A percentile compares a stretch with the other conserved stretches of the same genome.
These are phyloP conservation scores for Trichomalopsis sarcophagae DNA, from an alignment of 1,140 invertebrate species.

Conservation along the genomic window DNA sequence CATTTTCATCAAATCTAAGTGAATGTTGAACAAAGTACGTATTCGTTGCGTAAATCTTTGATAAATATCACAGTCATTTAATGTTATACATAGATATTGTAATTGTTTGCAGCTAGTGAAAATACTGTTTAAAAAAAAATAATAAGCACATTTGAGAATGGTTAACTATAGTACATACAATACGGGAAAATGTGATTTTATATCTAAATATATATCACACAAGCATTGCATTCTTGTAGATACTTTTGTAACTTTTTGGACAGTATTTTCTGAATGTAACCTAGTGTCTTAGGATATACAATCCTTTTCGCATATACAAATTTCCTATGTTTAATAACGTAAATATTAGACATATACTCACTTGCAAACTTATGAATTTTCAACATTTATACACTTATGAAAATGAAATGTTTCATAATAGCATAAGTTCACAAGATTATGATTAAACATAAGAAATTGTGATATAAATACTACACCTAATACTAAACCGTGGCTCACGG, in stretches of 20 bases:
- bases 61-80: not conserved
- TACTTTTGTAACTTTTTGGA: constrained; percentile 1
- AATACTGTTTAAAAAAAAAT: not conserved
- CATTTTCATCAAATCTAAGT: not conserved
- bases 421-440: not conserved
- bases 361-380: not conserved
- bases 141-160: not conserved
- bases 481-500: not conserved
- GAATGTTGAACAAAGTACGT: not conserved
- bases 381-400: not conserved
- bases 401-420: not conserved
- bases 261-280: not conserved
- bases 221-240: not conserved
- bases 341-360: not conserved
- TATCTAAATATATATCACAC: not conserved
- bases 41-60: not conserved
- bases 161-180: too few species aligned
- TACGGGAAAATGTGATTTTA: too few species aligned
- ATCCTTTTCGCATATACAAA: too few species aligned
- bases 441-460: constrained; percentile 4
- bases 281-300: too few species aligned
- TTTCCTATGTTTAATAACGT: not conserved
- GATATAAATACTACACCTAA: constrained; percentile 38
- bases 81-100: not conserved
- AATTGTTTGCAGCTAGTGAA: not conserved